These are phyloP conservation scores for Xyliphius kryptos DNA, from an alignment of 2,113 vertebrate species.

Conservation along the genomic window DNA sequence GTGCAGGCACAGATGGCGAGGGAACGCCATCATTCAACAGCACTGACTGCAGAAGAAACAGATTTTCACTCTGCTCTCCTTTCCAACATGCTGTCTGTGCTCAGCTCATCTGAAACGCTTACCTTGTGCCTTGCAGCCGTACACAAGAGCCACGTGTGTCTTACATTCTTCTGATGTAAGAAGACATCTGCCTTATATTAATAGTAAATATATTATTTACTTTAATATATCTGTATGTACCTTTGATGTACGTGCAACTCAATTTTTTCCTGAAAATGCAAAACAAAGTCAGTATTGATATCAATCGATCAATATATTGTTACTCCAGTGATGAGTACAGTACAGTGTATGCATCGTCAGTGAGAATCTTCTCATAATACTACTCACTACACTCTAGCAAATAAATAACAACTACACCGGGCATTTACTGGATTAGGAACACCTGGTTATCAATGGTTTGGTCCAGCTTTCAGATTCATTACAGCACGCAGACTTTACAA, in stretches of 20 bases:
- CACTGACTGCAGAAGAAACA: neutral
- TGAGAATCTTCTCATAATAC: slow-evolving; percentile 49
- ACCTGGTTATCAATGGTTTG: too few relatives aligned
- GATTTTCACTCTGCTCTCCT: too few relatives aligned
- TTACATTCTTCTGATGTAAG: too few relatives aligned
- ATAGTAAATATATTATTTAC: too few relatives aligned
- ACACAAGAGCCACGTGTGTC: neutral
- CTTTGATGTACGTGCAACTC: slow-evolving; percentile 37
- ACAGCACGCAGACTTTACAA: too few relatives aligned
- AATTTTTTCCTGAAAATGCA: slow-evolving; percentile 12
- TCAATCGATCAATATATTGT: slow-evolving; percentile 21
- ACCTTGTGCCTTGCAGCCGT: too few relatives aligned
- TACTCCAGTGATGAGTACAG: slow-evolving; percentile 46
- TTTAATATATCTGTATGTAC: too few relatives aligned
- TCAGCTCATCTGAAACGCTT: too few relatives aligned
- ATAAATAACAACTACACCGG: slow-evolving; percentile 45
- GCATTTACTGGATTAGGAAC: too few relatives aligned
- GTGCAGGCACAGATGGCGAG: slow-evolving; percentile 15
- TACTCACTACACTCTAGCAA: slow-evolving; percentile 49
- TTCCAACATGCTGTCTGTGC: too few relatives aligned
- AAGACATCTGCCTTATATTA: slow-evolving; percentile 4
- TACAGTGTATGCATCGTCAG: slow-evolving; percentile 62
- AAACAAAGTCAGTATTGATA: slow-evolving; percentile 22
- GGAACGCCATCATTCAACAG: slow-evolving; percentile 8
- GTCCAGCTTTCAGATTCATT: too few relatives aligned